Evolutionary conservation across 2,797 vertebrate species (phyloP), one percentile per base, ranked within the genome.

Genomic region (Enteromius paludinosus): DNA sequence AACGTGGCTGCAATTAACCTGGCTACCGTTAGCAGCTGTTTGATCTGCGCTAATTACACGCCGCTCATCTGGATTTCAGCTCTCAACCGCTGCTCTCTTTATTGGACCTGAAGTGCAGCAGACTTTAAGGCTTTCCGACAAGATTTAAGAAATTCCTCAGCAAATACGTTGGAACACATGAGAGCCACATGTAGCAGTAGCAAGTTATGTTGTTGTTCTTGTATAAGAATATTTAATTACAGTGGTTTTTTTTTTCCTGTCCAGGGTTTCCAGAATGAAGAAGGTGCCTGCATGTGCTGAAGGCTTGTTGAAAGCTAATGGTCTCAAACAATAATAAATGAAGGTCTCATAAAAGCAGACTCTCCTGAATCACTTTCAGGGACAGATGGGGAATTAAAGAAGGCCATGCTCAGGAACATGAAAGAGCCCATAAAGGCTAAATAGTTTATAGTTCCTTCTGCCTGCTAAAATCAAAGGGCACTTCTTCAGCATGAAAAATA

Each of bases 351-450:
- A 88, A 92, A 93, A 87, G 83, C 86, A 84, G 82, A 82, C 82
- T 85, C 81, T 87, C 85, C 76, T 87, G 85, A 86, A 84, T 88
- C 86, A 84, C 85, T 88, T 84, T 86, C 85, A 88, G 85, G 78
- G 77, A 81, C 84, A 86, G 83, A 91, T 88, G 87, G 87, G 85
- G 78, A 82, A 92, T 91, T 91, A 90, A 92, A 92, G 91, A 89
- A 90, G 92, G 92, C 90, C 90, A 92, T 89, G 89, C 90, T 87
- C 90, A 91, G 89, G 88, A 90, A 93, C 92, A 91, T 94, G 88
- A 94, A 93, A 93, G 83, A 87, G 38, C 75, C 62, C 41, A 80
- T 85, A 61, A 79, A n/a, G 65, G 78, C 81, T 78, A 66, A 79
- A 85, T 49, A 69, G 82, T 83, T 86, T 80, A 69, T 54, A 86